These are phyloP conservation scores for Synaphobranchus kaupii DNA, from an alignment of 2,797 vertebrate genomes.

Conservation along the genomic window DNA sequence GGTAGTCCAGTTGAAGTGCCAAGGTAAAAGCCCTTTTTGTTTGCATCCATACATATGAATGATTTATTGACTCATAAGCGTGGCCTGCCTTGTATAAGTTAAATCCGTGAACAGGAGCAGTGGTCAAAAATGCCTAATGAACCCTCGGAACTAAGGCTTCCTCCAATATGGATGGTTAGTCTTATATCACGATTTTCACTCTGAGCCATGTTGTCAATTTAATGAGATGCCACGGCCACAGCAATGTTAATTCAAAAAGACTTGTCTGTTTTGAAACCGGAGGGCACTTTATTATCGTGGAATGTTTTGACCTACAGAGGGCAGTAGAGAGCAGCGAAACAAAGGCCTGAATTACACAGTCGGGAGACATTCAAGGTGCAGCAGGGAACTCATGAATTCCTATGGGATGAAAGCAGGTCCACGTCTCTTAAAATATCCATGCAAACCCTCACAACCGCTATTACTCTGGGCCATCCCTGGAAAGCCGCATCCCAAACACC, in stretches of 20 bases:
- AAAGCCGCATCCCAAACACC: background rate
- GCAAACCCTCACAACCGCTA: background rate
- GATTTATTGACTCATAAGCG: background rate
- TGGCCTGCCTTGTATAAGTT: background rate
- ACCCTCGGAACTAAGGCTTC: background rate
- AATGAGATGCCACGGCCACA: background rate
- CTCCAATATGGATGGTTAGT: background rate
- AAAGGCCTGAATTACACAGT: background rate
- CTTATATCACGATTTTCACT: background rate
- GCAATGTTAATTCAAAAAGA: background rate
- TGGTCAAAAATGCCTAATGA: background rate
- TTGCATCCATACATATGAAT: background rate
- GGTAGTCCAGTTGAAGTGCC: no score
- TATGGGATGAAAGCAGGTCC: background rate
- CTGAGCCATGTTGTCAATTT: background rate
- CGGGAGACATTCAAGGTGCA: background rate
- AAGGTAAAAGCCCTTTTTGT: no score
- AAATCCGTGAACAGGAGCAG: background rate
- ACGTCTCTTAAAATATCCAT: background rate
- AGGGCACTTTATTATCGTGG: background rate
- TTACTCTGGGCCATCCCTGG: background rate
- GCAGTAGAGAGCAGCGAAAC: background rate
- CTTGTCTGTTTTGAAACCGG: background rate
- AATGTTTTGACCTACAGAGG: background rate
- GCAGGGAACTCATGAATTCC: background rate